These are phyloP conservation scores for fruit fly (Drosophila melanogaster) DNA, from an alignment of 1,140 invertebrate genomes.

Conservation along the genomic window Release_6_plus_ISO1_MT NT_037436.4:1599501-1600000, in stretches of 20 bases:
- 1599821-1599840: conserved; percentile 71
- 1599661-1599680: conserved; percentile 43
- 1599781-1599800: conserved; percentile 83
- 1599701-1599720: conserved; percentile 68
- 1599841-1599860: conserved; percentile 84
- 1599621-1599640: conserved; percentile 62
- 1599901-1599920: conserved; percentile 7
- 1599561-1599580: conserved; percentile 72
- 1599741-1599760: conserved; percentile 49
- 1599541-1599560: conserved; percentile 71
- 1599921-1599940: neutral
- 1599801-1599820: conserved; percentile 84
- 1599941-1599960: neutral
- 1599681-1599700: conserved; percentile 53
- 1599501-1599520: conserved; percentile 69
- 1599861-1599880: neutral
- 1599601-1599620: conserved; percentile 83
- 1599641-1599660: conserved; percentile 16
- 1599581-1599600: conserved; percentile 78
- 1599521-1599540: conserved; percentile 79
- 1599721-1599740: conserved; percentile 80
- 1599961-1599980: conserved; percentile 27
- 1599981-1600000: conserved; percentile 62
- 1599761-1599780: conserved; percentile 47
- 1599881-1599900: neutral